Evolutionary conservation across 2,113 vertebrate genomes (phyloP), one percentile per base, ranked within the genome.

Genomic region (Corythoichthys intestinalis): DNA sequence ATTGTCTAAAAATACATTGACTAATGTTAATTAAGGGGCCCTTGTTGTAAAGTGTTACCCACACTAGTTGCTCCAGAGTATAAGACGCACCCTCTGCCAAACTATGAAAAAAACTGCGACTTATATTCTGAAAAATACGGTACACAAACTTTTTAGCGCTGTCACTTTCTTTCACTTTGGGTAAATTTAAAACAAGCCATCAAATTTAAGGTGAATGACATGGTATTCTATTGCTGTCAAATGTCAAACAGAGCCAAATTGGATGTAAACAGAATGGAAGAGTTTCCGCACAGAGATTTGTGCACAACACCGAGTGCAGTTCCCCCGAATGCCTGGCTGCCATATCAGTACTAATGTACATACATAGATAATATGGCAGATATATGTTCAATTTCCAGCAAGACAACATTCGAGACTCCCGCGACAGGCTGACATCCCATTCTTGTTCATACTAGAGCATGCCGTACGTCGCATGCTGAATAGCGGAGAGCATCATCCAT

Each of bases 301-400:
- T 57, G 70, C 62, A 65, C 57, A 77, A 66, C 72, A 34, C 46
- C 48, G 34, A 83, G 44, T 52, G 70, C 62, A 69, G 35, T 49
- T 80, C 68, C 35, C 54, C 38, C 62, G 65, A 62, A 80, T 69
- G 52, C 47, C 35, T 63, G 41, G 56, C 57, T 69, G 4, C 46
- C 46, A 63, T 37, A 0, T 67, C 50, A 66, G 39, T 68, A 44
- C 54, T 46, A 39, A 37, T 49, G 56, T 61, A 71, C 52, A 56
- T 44, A 63, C 65, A 60, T 1, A 73, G 69, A 69, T 41, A 61
- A 67, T 53, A 75, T 60, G 8, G 3, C 56, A 58, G 63, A 20
- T 39, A n/a, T 66, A 53, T 65, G 66, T 77, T 82, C 67, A 81
- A 63, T 81, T 79, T 83, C 72, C 77, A 78, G 70, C 67, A 66